Percentiles rank a stretch among this genome's conserved stretches.
Conservation (phyloP, 2,113 vertebrate species). For the Menidia beryllina region DNA sequence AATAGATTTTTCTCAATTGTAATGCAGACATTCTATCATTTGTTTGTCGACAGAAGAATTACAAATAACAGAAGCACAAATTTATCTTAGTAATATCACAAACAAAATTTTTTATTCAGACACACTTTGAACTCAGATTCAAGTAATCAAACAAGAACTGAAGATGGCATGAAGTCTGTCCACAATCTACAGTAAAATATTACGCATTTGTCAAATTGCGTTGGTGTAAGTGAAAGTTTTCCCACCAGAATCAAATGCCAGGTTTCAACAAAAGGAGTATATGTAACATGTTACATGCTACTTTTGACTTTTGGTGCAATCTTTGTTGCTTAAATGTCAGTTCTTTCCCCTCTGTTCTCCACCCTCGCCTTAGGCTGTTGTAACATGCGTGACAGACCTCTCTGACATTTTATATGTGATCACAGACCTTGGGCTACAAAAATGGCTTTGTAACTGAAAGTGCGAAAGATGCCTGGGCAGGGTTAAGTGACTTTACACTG, state of each 20-base stretch:
- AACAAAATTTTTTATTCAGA: too few species aligned
- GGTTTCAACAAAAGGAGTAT: background rate
- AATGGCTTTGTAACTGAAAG: background rate
- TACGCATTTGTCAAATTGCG: too few species aligned
- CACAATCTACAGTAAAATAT: too few species aligned
- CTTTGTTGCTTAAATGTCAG: background rate
- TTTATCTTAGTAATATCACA: too few species aligned
- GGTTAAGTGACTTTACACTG: background rate
- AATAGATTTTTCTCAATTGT: background rate
- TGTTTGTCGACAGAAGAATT: background rate
- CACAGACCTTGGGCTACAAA: conserved; percentile 5
- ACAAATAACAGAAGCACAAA: background rate
- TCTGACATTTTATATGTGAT: conserved; percentile 21
- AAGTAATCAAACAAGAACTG: background rate
- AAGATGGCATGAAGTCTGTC: background rate
- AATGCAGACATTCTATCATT: too few species aligned
- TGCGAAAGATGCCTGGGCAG: background rate
- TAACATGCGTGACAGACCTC: background rate
- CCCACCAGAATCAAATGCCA: background rate
- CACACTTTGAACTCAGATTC: background rate
- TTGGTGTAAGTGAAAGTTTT: background rate
- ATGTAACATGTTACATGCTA: background rate
- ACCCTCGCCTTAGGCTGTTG: background rate
- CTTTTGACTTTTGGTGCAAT: background rate
- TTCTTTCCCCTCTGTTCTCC: background rate